Base-by-base conservation (phyloP, 2,797 vertebrate species). In the Malurus leucopterus region DNA sequence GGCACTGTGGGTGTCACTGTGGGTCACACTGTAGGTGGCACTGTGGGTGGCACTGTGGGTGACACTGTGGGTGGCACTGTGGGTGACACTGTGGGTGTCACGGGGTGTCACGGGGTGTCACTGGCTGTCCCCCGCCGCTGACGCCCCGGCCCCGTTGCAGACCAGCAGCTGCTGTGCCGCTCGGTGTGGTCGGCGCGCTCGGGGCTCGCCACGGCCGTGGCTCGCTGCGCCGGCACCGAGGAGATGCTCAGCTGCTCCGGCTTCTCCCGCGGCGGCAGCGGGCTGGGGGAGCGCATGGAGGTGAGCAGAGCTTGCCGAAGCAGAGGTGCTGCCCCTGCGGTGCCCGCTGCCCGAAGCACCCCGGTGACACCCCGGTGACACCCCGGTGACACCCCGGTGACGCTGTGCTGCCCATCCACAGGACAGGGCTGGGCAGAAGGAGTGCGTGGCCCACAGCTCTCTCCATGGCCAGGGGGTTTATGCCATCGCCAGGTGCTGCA, bases 211-310 rank as follows among this genome's bases (percentile, higher is more conserved):
- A 90, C 34, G 3, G 97, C 96, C 0, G 19, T 84, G 61, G 97
- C 95, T 62, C 96, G 22, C 89, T 99, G 98, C 12, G 95, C 97
- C 9, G 8, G 21, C 0, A 79, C 94, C 2, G 98, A 99, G 95
- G 97, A 98, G 95, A 98, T 99, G 97, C 97, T 98, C 95, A 96
- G 98, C 94, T 99, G 98, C 90, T 98, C 98, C 68, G 97, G 98
- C 95, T 97, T 97, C 75, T 96, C 97, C 49, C 95, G 62, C 30
- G 96, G 97, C 0, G 96, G 98, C 22, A 84, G 95, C 70, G 51
- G 91, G 61, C 93, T 87, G 21, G 98, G 98, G 30, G 98, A 98
- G 92, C 96, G 82, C 73, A 64, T 98, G 43, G 90, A 97, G 84
- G 99, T 98, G 92, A 92, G 93, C 41, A 1, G 30, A 3, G 46